Conservation (phyloP, 2,888 invertebrate species). For the Eucera pruinosa region DNA sequence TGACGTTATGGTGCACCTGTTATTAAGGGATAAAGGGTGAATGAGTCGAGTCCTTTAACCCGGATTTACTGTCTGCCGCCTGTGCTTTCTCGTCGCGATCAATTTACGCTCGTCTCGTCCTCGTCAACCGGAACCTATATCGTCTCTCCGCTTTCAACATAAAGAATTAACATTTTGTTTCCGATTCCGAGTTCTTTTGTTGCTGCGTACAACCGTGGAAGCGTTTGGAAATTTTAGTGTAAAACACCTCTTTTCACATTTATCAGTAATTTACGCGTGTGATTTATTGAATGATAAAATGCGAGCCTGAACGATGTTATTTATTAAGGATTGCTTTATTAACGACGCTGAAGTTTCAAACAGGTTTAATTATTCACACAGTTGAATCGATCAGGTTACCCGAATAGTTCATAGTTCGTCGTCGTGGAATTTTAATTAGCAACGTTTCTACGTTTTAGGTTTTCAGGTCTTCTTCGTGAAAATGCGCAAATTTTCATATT, state of each 20-base stretch:
- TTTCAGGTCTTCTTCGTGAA: too few species aligned
- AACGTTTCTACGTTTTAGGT: not conserved
- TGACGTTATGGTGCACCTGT: conserved; percentile 67
- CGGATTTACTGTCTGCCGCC: conserved; percentile 68
- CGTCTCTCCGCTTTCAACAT: not conserved
- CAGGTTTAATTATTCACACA: not conserved
- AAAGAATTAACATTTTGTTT: not conserved
- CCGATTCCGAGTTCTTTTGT: not conserved
- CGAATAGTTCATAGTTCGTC: not conserved
- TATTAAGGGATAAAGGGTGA: conserved; percentile 60
- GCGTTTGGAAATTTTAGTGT: not conserved
- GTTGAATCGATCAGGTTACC: not conserved
- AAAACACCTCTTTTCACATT: too few species aligned
- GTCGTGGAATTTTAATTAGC: not conserved
- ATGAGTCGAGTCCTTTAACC: conserved; percentile 71
- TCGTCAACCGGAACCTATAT: conserved; percentile 3
- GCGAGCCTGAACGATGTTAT: not conserved
- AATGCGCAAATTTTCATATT: too few species aligned
- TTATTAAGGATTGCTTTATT: not conserved
- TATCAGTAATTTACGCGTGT: not conserved
- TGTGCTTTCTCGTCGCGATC: conserved; percentile 21
- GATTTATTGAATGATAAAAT: not conserved
- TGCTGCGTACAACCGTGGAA: not conserved
- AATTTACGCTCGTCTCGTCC: conserved; percentile 17
- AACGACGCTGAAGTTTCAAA: not conserved